A percentile compares a stretch with the other conserved stretches of the same genome.
Conservation (phyloP, 2,113 vertebrate species). For the Riparia riparia region DNA sequence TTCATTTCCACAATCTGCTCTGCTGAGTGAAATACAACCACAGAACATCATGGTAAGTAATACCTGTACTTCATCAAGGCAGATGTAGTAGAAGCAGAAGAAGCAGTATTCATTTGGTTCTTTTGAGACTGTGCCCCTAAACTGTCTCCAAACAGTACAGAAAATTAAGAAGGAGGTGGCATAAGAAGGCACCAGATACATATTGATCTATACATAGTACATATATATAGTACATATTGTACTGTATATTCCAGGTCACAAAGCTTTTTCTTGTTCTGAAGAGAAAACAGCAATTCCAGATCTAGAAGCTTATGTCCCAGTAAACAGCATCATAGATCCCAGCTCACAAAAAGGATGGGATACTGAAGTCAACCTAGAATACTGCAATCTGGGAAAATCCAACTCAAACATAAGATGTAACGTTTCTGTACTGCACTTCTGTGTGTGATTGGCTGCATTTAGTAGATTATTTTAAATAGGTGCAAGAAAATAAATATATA, state of each 20-base stretch:
- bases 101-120: background rate
- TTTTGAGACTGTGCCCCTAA: background rate
- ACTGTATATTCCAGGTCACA: background rate
- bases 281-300: background rate
- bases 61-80: background rate
- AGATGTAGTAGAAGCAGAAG: background rate
- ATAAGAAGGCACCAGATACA: background rate
- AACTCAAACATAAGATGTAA: background rate
- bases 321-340: background rate
- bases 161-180: background rate
- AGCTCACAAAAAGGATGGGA: background rate
- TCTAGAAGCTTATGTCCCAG: background rate
- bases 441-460: background rate
- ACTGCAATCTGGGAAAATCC: background rate
- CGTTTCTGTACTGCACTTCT: background rate
- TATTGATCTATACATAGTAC: no score
- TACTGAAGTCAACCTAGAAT: background rate
- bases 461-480: background rate
- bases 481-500: background rate
- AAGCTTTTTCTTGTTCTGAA: background rate
- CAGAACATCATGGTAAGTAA: background rate
- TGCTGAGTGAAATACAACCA: background rate
- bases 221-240: no score
- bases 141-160: background rate
- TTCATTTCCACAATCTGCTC: background rate